Conservation (phyloP, 2,888 invertebrate genomes). For the Catotricha subobsoleta region DNA sequence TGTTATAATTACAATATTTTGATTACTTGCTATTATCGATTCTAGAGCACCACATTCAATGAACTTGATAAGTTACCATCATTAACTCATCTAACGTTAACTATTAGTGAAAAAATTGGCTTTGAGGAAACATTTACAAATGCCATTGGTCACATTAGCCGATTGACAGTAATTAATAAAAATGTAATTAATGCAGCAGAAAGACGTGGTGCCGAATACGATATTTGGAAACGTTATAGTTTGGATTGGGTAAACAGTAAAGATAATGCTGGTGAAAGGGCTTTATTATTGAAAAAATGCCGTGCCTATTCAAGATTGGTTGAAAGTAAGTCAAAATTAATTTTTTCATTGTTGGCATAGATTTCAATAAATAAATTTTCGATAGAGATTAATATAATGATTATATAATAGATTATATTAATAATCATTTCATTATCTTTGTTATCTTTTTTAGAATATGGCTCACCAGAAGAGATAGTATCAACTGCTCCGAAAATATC, state of each 20-base stretch:
- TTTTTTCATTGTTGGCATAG: too few relatives aligned
- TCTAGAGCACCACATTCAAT: constrained; percentile 64
- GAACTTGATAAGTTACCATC: constrained; percentile 59
- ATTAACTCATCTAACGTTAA: constrained; percentile 20
- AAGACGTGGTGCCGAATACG: constrained; percentile 74
- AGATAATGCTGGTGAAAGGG: constrained; percentile 29
- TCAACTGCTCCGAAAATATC: constrained; percentile 43
- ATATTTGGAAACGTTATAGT: constrained; percentile 72
- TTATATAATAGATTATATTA: too few relatives aligned
- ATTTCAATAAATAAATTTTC: too few relatives aligned
- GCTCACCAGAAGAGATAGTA: constrained; percentile 61
- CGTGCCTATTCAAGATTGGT: constrained; percentile 58
- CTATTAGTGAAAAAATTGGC: constrained; percentile 22
- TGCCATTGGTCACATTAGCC: constrained; percentile 62
- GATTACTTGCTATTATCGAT: constrained; percentile 14
- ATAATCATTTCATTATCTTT: too few relatives aligned
- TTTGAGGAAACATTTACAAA: constrained; percentile 60
- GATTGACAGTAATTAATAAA: constrained; percentile 55
- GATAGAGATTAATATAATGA: too few relatives aligned
- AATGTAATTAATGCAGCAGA: constrained; percentile 47
- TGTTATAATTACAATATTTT: background rate
- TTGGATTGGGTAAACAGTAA: constrained; percentile 48
- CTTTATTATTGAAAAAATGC: constrained; percentile 46
- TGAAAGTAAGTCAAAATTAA: constrained; percentile 46
- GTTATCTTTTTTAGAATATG: constrained; percentile 45